These are phyloP conservation scores for Ailurus styani DNA, from an alignment of 2,113 vertebrate genomes.

Conservation along the genomic window DNA sequence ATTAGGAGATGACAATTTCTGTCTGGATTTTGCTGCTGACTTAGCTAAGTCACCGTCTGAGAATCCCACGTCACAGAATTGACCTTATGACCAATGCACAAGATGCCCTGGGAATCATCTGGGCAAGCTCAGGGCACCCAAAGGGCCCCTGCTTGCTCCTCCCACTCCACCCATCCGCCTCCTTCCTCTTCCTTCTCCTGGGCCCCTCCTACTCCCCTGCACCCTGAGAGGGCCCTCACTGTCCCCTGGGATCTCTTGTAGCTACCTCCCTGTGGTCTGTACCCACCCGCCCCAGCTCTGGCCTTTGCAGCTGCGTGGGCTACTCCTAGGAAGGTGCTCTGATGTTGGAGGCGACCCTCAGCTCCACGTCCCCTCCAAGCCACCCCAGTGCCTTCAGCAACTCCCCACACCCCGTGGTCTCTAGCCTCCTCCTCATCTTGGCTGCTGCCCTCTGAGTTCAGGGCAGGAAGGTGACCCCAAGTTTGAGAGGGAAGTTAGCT, in stretches of 20 bases:
- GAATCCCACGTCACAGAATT: neutral
- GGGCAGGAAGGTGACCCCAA: neutral
- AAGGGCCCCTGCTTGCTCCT: neutral
- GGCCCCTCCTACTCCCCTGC: neutral
- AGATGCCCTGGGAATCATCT: neutral
- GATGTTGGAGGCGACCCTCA: neutral
- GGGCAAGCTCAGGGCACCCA: neutral
- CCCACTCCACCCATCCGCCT: neutral
- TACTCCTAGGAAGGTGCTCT: neutral
- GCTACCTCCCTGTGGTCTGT: neutral
- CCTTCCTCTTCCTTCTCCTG: neutral
- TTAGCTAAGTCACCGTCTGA: slow-evolving; percentile 52
- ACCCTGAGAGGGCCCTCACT: neutral
- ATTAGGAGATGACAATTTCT: neutral
- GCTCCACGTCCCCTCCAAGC: neutral
- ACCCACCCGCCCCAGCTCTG: neutral
- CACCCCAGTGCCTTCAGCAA: neutral
- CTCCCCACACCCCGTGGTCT: neutral
- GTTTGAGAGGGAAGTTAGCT: neutral
- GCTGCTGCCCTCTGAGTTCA: neutral
- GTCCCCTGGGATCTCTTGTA: neutral
- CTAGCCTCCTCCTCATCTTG: neutral
- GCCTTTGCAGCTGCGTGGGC: neutral
- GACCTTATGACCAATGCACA: neutral
- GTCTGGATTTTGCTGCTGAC: neutral